A percentile compares a stretch with the other conserved stretches of the same genome.
Conservation (phyloP, 2,797 vertebrate species). For the Eutrigla gurnardus region DNA sequence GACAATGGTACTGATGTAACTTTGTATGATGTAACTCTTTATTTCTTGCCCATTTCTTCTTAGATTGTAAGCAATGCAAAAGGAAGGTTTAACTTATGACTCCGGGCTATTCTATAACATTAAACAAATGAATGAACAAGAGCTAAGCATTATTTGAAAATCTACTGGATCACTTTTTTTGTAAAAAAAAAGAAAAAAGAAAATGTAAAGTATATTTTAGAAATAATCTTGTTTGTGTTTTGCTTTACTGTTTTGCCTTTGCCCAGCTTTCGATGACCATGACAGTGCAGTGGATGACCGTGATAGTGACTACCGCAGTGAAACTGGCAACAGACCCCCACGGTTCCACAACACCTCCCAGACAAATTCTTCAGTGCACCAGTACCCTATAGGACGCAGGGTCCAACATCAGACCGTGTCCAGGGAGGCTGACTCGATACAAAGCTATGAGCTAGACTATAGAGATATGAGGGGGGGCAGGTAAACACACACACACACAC, state of each 20-base stretch:
- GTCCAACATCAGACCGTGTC: conserved; percentile 82
- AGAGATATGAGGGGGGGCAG: conserved; percentile 85
- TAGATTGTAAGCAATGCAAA: neutral
- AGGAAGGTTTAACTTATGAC: conserved; percentile 1
- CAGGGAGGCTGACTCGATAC: conserved; percentile 85
- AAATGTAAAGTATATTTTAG: neutral
- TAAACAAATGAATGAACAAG: neutral
- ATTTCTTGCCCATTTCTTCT: neutral
- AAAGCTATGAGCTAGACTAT: conserved; percentile 88
- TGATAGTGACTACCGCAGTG: conserved; percentile 95
- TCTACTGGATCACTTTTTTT: neutral
- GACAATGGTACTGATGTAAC: neutral
- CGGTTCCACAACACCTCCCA: conserved; percentile 90
- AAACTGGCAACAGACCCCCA: conserved; percentile 90
- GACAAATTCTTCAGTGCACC: conserved; percentile 93
- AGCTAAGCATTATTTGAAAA: neutral
- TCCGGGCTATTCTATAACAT: neutral
- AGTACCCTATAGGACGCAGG: conserved; percentile 87
- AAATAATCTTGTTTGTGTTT: neutral
- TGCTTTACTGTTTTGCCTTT: conserved; percentile 38
- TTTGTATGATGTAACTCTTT: neutral
- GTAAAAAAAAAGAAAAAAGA: too few species aligned
- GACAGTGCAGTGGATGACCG: conserved; percentile 94
- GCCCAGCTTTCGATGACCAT: conserved; percentile 91
- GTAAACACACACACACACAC: conserved; percentile 70